Conservation (phyloP, 2,113 vertebrate species). For the Alethe castanea region DNA sequence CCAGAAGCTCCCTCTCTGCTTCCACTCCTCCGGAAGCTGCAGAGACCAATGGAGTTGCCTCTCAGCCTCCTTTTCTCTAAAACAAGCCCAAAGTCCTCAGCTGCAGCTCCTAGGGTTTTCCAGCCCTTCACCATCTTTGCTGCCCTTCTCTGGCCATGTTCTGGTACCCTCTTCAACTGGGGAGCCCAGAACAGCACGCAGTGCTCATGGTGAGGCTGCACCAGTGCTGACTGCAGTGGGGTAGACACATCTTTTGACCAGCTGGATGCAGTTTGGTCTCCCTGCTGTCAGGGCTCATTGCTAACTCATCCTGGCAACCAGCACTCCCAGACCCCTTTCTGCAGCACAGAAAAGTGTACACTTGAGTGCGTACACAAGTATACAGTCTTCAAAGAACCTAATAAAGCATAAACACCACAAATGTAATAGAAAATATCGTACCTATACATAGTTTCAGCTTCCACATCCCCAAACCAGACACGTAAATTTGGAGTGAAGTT, state of each 20-base stretch:
- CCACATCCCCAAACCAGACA: constrained; percentile 98
- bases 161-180: not conserved
- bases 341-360: not conserved
- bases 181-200: accelerated
- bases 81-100: not conserved
- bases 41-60: not conserved
- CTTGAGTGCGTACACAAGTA: not conserved
- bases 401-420: not conserved
- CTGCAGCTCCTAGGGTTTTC: accelerated
- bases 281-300: not conserved
- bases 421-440: constrained; percentile 33
- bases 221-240: not conserved
- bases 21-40: not conserved
- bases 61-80: not conserved
- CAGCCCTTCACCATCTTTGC: not conserved
- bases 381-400: not conserved
- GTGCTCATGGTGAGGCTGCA: not conserved
- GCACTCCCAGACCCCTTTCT: not conserved
- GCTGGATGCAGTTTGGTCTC: not conserved
- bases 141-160: not conserved
- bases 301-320: not conserved
- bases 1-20: not conserved
- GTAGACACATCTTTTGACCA: not conserved
- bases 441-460: constrained; percentile 99
- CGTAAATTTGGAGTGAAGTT: constrained; percentile 98